These are phyloP conservation scores for Netelia melanura DNA, from an alignment of 2,888 invertebrate species.

Conservation along the genomic window DNA sequence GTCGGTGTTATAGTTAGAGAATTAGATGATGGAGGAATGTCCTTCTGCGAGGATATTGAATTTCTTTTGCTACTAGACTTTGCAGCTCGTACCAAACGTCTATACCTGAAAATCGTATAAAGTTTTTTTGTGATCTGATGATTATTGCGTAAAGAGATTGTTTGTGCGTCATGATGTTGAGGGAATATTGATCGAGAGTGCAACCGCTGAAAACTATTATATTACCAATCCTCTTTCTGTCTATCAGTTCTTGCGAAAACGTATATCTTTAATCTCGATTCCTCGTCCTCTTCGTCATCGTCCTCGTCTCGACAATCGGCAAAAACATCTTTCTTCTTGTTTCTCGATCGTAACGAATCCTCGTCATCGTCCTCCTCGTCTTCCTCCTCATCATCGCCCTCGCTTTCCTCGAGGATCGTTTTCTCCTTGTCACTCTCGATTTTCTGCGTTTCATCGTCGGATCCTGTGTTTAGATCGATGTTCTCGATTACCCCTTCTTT, in stretches of 20 bases:
- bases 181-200: neutral
- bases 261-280: slow-evolving; percentile 84
- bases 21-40: slow-evolving; percentile 72
- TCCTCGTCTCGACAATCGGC: slow-evolving; percentile 77
- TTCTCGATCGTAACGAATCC: slow-evolving; percentile 77
- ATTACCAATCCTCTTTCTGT: slow-evolving; percentile 96
- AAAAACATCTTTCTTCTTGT: slow-evolving; percentile 76
- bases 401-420: slow-evolving; percentile 79
- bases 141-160: slow-evolving; percentile 28
- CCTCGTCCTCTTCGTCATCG: slow-evolving; percentile 75
- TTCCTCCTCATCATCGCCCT: slow-evolving; percentile 55
- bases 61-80: slow-evolving; percentile 78
- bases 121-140: neutral
- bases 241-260: slow-evolving; percentile 93
- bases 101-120: slow-evolving; percentile 84
- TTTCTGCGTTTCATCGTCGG: slow-evolving; percentile 77
- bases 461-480: slow-evolving; percentile 80
- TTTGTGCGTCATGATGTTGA: neutral
- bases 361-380: slow-evolving; percentile 85
- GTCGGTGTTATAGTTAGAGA: slow-evolving; percentile 68
- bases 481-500: slow-evolving; percentile 82
- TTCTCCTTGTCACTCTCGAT: slow-evolving; percentile 82
- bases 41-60: slow-evolving; percentile 75
- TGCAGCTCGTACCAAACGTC: slow-evolving; percentile 85
- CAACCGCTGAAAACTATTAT: slow-evolving; percentile 30